Evolutionary conservation across 2,113 vertebrate species (phyloP), one percentile per base, ranked within the genome.

Genomic region (Neotoma lepida): DNA sequence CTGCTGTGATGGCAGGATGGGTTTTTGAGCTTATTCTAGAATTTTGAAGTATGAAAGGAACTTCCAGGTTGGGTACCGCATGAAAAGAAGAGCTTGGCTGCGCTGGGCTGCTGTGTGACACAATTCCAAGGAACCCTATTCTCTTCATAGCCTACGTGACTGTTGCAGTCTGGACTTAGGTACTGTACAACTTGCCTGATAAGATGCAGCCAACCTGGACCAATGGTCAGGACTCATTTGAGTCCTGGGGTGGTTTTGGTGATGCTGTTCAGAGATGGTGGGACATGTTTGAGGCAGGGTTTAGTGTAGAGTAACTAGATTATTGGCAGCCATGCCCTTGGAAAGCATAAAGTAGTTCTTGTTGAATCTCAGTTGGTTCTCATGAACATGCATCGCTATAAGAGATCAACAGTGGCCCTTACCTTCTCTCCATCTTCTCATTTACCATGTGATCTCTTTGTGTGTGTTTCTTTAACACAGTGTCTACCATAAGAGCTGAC

Each of bases 21-120:
- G 51, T 4, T 92, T 95, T 92, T 76, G 86, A 94, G 46, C 70
- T 92, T 94, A 88, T 88, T 94, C 76, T 92, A 93, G 94, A 92
- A 93, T 86, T 90, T 71, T 63, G 82, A 93, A 92, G 86, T 73
- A 1, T 66, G 46, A 94, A 92, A 88, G 71, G 41, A 78, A 74
- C 70, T 94, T 95, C 80, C 58, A 88, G 56, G 88, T 90, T 86
- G 35, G 70, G 14, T 86, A 64, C 24, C 26, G 33, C 85, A 46
- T 39, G 80, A 88, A 74, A 86, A 77, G 58, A 5, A 24, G 58
- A 20, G 20, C 71, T 90, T 90, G 17, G 39, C 81, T 54, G 49
- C 39, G 17, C n/a, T 64, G 56, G 63, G 49, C 46, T 88, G 14
- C 64, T 49, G 4, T 76, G 39, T 64, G 70, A 86, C 46, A 49